phyloP scores from a whole-genome alignment of 2,888 invertebrate genomes.

The Lobophora halterata region DNA sequence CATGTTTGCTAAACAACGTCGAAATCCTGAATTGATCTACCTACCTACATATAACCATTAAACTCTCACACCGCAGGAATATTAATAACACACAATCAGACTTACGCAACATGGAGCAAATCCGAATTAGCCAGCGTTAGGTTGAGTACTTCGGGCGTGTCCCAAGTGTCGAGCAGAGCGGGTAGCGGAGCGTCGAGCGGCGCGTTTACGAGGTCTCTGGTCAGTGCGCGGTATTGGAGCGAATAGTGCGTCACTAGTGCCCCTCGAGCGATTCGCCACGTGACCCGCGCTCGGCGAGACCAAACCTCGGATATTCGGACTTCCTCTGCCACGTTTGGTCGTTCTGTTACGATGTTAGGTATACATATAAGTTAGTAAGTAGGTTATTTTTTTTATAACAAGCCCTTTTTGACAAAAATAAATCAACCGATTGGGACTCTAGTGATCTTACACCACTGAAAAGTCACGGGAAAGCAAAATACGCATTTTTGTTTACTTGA shows the following conservation, averaged over 20 bases:
- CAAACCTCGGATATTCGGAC: constrained; percentile 72
- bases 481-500: no score
- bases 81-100: constrained; percentile 24
- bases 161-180: constrained; percentile 65
- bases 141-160: constrained; percentile 65
- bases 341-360: constrained; percentile 51
- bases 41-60: constrained; percentile 2
- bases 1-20: no score
- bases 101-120: constrained; percentile 71
- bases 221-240: constrained; percentile 64
- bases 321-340: constrained; percentile 69
- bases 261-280: constrained; percentile 66
- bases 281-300: constrained; percentile 68
- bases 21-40: no score
- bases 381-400: no score
- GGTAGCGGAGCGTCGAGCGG: constrained; percentile 64
- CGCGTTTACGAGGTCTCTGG: constrained; percentile 54
- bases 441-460: no score
- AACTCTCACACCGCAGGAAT: constrained; percentile 4
- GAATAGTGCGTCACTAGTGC: constrained; percentile 71
- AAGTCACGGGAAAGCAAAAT: no score
- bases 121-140: constrained; percentile 68
- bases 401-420: no score
- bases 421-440: no score
- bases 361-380: no score